phyloP scores from a whole-genome alignment of 92 coral and sea anemone species.

The Parazoanthus darwini region DNA sequence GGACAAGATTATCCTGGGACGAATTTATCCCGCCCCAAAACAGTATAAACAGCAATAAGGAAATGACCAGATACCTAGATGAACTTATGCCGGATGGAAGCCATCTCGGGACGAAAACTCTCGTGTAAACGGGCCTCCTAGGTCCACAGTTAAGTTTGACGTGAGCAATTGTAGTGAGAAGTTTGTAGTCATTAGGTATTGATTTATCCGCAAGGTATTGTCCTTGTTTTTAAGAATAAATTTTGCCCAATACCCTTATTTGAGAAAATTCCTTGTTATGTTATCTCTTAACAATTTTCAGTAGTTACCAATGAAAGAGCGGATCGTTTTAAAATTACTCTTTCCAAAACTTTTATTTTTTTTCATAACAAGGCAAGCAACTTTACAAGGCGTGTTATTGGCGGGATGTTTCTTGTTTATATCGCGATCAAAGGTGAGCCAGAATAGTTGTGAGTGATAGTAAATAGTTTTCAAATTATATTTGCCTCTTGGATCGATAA shows the following conservation, averaged over 20 bases:
- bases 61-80: no score
- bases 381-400: constrained; percentile 89
- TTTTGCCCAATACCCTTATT: not conserved
- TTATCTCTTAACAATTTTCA: not conserved
- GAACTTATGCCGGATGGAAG: no score
- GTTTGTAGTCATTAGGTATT: no score
- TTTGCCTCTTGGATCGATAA: not conserved
- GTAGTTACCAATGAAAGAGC: not conserved
- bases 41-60: no score
- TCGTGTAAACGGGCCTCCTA: no score
- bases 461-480: not conserved
- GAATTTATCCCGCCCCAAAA: no score
- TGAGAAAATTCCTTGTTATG: not conserved
- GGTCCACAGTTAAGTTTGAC: not conserved
- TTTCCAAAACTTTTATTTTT: not conserved
- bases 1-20: no score
- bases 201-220: no score
- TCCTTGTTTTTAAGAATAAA: no score
- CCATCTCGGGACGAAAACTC: no score
- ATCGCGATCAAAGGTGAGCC: constrained; percentile 91
- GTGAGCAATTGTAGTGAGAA: no score
- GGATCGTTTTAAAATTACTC: not conserved
- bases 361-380: constrained; percentile 84
- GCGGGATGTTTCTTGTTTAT: constrained; percentile 97
- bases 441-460: not conserved